These are phyloP conservation scores for Caenorhabditis panamensis DNA, from an alignment of 2,888 invertebrate genomes.

Conservation along the genomic window DNA sequence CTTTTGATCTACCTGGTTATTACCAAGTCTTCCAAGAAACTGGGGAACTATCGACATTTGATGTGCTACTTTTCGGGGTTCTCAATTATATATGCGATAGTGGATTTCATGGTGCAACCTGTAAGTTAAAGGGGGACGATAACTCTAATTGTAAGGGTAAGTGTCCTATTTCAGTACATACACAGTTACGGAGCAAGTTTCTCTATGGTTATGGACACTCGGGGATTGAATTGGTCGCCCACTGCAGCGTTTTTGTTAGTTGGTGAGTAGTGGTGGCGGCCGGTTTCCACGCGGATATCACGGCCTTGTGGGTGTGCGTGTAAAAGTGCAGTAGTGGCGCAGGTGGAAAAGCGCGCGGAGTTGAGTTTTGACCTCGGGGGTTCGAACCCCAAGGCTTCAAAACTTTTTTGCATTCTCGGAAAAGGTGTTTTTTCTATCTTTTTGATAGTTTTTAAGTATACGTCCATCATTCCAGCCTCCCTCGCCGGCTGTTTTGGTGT, in stretches of 20 bases:
- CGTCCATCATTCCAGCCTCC: conserved; percentile 22
- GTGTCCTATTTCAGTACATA: conserved; percentile 20
- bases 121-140: conserved; percentile 15
- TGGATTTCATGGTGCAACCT: conserved; percentile 39
- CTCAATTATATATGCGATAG: conserved; percentile 32
- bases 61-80: conserved; percentile 46
- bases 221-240: conserved; percentile 2
- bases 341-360: no score
- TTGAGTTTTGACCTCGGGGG: no score
- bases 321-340: no score
- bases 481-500: conserved; percentile 47
- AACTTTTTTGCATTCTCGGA: no score
- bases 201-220: conserved; percentile 35
- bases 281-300: no score
- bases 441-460: no score
- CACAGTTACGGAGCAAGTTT: conserved; percentile 36
- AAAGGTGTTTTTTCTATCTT: background rate
- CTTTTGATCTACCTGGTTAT: conserved; percentile 36
- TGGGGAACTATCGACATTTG: conserved; percentile 45
- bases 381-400: no score
- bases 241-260: conserved; percentile 20
- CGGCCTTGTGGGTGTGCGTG: no score
- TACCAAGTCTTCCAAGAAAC: conserved; percentile 48
- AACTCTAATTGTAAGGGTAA: background rate
- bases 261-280: conserved; percentile 16